These are phyloP conservation scores for Amphipoea lucens DNA, from an alignment of 2,888 invertebrate genomes.

Conservation along the genomic window DNA sequence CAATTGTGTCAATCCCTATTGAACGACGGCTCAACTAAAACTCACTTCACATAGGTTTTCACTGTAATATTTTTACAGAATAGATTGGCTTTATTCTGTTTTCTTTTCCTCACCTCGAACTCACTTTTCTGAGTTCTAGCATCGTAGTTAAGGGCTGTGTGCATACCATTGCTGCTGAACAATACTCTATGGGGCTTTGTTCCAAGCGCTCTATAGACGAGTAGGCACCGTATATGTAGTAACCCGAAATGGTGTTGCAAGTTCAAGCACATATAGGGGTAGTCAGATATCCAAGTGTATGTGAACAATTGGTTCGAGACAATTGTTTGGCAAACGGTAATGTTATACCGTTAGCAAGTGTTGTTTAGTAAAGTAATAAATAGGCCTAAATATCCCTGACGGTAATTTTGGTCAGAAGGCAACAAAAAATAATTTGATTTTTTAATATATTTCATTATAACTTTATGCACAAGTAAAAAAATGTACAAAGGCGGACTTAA, in stretches of 20 bases:
- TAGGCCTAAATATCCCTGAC: neutral
- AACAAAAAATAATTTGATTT: no score
- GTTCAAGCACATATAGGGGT: conserved; percentile 27
- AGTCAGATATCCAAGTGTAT: conserved; percentile 14
- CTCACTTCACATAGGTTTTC: neutral
- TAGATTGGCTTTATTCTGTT: neutral
- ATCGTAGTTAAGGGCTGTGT: conserved; percentile 33
- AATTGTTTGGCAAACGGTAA: conserved; percentile 11
- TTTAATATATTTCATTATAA: no score
- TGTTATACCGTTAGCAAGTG: neutral
- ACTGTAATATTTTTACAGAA: neutral
- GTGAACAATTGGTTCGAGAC: conserved; percentile 23
- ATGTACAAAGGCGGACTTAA: no score
- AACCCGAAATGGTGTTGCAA: conserved; percentile 56
- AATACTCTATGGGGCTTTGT: conserved; percentile 67
- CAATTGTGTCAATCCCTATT: neutral
- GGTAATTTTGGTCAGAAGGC: neutral
- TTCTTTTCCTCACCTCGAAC: neutral
- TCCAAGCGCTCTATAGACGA: conserved; percentile 49
- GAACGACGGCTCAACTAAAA: no score
- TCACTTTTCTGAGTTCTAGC: conserved; percentile 7
- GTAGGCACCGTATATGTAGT: conserved; percentile 39
- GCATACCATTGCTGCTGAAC: conserved; percentile 60
- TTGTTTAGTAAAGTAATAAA: neutral
- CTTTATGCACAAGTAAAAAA: no score